Conservation (phyloP, 1,140 invertebrate species). For the Bicyclus anynana region DNA sequence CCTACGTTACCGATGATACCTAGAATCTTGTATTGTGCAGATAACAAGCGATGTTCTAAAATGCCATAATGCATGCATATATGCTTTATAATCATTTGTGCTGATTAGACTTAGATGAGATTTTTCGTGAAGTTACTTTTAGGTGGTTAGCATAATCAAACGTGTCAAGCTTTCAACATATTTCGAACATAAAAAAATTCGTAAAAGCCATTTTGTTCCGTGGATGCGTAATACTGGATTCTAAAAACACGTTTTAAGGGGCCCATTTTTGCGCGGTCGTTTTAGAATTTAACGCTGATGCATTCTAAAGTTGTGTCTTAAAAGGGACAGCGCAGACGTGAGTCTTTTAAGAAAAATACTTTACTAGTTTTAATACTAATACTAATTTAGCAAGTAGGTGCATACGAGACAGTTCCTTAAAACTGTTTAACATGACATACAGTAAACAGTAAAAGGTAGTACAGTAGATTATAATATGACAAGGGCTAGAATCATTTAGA, state of each 20-base stretch:
- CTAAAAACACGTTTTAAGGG: conserved; percentile 10
- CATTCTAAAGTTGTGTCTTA: conserved; percentile 9
- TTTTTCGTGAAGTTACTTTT: background rate
- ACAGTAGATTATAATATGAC: too few relatives aligned
- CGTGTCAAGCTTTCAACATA: background rate
- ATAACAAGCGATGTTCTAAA: too few relatives aligned
- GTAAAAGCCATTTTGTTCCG: background rate
- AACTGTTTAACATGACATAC: too few relatives aligned
- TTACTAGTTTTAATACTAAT: background rate
- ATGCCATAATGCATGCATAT: too few relatives aligned
- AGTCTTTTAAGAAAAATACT: too few relatives aligned
- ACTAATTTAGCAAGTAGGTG: background rate
- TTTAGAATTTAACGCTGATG: conserved; percentile 18
- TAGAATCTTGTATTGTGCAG: too few relatives aligned
- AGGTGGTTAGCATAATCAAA: background rate
- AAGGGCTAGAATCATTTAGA: too few relatives aligned
- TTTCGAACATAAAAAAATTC: background rate
- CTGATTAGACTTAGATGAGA: too few relatives aligned
- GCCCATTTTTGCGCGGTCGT: conserved; percentile 4
- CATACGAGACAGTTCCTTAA: too few relatives aligned
- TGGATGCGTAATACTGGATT: background rate
- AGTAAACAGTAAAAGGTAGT: too few relatives aligned
- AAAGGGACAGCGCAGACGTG: background rate
- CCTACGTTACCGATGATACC: too few relatives aligned
- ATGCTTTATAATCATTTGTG: too few relatives aligned